Conservation (phyloP, 1,140 invertebrate genomes). For the Protaetia brevitarsis region DNA sequence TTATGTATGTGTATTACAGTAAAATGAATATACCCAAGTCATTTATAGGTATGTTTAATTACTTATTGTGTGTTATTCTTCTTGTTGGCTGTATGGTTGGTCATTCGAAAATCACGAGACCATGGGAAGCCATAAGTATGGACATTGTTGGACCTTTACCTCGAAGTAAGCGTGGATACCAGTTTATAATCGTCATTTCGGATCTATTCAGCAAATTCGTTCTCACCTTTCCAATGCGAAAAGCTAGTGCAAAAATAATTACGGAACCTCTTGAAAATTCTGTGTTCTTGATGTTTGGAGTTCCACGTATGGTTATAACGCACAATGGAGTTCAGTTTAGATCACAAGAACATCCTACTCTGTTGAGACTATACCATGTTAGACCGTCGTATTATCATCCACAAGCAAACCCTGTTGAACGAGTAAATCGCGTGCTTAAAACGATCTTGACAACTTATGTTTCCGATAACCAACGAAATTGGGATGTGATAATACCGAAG, state of each 20-base stretch:
- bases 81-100: neutral
- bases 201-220: constrained; percentile 21
- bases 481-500: constrained; percentile 37
- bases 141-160: constrained; percentile 19
- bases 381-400: constrained; percentile 26
- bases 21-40: too few species aligned
- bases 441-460: constrained; percentile 38
- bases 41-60: too few species aligned
- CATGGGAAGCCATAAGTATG: constrained; percentile 14
- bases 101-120: neutral
- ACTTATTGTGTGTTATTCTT: too few species aligned
- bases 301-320: neutral
- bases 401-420: constrained; percentile 28
- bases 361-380: constrained; percentile 2
- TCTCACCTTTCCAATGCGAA: constrained; percentile 3
- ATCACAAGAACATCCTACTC: neutral
- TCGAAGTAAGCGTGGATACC: neutral
- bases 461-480: constrained; percentile 37
- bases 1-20: too few species aligned
- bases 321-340: constrained; percentile 23
- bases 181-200: constrained; percentile 4
- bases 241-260: neutral
- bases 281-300: constrained; percentile 21
- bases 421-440: constrained; percentile 39
- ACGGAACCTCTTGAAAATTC: neutral